Percentiles rank a stretch among this genome's conserved stretches.
phyloP scores from a whole-genome alignment of 2,113 vertebrate genomes.

The Mionectes macconnelli region DNA sequence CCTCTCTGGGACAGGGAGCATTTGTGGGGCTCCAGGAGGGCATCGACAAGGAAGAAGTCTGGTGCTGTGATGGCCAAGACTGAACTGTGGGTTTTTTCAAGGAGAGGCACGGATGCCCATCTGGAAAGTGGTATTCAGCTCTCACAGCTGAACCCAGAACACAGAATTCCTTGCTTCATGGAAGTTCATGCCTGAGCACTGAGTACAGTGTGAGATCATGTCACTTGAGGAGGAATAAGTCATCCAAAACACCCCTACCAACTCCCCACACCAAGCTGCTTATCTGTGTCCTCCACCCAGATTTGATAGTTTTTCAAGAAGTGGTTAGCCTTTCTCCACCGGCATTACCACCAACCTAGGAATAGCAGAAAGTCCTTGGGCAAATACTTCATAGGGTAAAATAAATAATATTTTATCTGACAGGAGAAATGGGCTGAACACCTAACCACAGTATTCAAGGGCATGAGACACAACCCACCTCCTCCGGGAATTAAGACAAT shows the following conservation, averaged over 20 bases:
- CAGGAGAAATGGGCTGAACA: not conserved
- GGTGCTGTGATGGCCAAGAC: not conserved
- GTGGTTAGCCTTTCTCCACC: not conserved
- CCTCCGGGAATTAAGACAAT: not conserved
- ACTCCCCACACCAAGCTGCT: not conserved
- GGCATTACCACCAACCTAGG: not conserved
- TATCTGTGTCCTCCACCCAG: not conserved
- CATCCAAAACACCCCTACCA: not conserved
- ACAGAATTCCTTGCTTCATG: not conserved
- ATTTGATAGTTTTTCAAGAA: not conserved
- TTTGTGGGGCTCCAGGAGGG: not conserved
- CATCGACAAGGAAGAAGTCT: not conserved
- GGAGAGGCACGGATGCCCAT: rapidly evolving
- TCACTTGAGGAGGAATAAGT: not conserved
- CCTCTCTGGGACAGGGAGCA: not conserved
- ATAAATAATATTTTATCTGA: not conserved
- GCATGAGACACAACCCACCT: not conserved
- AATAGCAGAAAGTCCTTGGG: not conserved
- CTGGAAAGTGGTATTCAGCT: not conserved
- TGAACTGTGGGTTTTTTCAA: not conserved
- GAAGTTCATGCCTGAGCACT: not conserved
- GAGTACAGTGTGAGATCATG: rapidly evolving
- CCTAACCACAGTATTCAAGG: not conserved
- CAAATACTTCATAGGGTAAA: not conserved
- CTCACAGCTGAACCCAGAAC: not conserved